Conservation (phyloP, 2,888 invertebrate species). For the Tinea trinotella region DNA sequence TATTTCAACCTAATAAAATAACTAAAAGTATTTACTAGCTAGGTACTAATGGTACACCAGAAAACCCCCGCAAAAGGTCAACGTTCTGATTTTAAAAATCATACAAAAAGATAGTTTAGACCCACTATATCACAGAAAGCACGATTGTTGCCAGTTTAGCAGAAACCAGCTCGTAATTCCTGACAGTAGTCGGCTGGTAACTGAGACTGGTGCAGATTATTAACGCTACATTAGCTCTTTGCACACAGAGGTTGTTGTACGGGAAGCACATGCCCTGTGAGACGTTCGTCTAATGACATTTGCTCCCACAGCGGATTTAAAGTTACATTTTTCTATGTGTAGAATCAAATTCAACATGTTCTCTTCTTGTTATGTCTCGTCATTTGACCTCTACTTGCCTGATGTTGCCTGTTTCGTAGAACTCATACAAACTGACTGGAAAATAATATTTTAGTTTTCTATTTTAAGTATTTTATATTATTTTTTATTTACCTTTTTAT, state of each 20-base stretch:
- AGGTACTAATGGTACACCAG: background rate
- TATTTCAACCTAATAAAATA: background rate
- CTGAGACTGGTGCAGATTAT: constrained; percentile 56
- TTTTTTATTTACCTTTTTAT: too few species aligned
- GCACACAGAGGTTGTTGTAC: constrained; percentile 21
- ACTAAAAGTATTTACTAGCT: background rate
- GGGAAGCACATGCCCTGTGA: background rate
- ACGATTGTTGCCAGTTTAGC: constrained; percentile 17
- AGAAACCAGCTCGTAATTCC: constrained; percentile 54
- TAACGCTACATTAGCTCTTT: constrained; percentile 60
- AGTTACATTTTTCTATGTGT: too few species aligned
- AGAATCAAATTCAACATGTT: too few species aligned
- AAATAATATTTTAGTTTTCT: too few species aligned
- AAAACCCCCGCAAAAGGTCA: background rate
- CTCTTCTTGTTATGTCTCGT: too few species aligned
- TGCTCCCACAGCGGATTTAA: background rate
- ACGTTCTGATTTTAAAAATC: background rate
- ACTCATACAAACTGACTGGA: too few species aligned
- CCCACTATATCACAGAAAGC: background rate
- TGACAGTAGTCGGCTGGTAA: constrained; percentile 40
- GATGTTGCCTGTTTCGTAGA: too few species aligned
- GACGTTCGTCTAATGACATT: background rate
- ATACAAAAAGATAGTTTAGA: background rate
- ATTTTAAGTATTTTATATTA: too few species aligned
- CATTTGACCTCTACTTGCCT: too few species aligned